Percentiles rank a stretch among this genome's conserved stretches.
Evolutionary conservation across 2,888 invertebrate species (phyloP).

Genomic region (Thecocarcelia acutangulata): DNA sequence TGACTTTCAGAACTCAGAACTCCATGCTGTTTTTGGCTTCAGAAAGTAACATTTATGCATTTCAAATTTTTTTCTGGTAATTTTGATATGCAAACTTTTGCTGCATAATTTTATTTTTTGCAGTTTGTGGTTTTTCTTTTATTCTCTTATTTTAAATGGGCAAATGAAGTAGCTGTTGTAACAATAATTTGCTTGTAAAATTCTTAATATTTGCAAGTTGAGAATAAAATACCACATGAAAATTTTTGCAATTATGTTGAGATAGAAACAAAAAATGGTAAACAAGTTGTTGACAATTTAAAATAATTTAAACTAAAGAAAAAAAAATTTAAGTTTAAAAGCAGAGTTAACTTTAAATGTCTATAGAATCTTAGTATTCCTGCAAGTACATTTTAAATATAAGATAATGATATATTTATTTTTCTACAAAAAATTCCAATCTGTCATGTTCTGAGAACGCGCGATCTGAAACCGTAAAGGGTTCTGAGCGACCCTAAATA

Average conservation of each 20-base stretch:
- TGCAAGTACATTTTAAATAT: no score
- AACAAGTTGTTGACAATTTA: background rate
- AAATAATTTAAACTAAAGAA: background rate
- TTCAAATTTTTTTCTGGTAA: slow-evolving; percentile 6
- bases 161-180: slow-evolving; percentile 47
- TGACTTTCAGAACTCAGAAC: background rate
- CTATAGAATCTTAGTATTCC: no score
- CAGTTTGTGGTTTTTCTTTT: slow-evolving; percentile 22
- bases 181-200: slow-evolving; percentile 46
- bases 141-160: slow-evolving; percentile 1
- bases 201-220: slow-evolving; percentile 16
- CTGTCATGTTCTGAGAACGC: no score
- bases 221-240: slow-evolving; percentile 5
- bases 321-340: no score
- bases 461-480: no score
- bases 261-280: background rate
- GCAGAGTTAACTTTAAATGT: no score
- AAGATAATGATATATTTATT: no score
- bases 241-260: slow-evolving; percentile 44
- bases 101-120: slow-evolving; percentile 6
- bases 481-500: no score
- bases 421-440: no score
- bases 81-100: slow-evolving; percentile 50
- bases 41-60: slow-evolving; percentile 40
- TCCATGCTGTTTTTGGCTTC: background rate